Percentiles rank a stretch among this genome's conserved stretches.
Evolutionary conservation across 2,888 invertebrate genomes (phyloP).

Genomic region (Hydrotaea cyrtoneurina): DNA sequence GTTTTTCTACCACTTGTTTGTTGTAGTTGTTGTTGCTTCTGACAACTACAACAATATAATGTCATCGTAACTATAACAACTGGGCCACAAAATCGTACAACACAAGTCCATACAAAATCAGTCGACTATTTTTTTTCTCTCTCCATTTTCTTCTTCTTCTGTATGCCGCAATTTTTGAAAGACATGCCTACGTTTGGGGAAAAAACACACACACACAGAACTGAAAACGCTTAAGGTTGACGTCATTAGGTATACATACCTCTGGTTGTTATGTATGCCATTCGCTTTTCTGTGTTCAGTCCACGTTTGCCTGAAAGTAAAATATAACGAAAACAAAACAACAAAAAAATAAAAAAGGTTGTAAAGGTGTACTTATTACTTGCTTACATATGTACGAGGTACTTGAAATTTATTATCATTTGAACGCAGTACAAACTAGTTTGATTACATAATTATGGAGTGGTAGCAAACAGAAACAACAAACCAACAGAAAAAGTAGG

Average conservation of each 20-base stretch:
- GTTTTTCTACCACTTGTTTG: no score
- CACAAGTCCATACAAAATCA: conserved; percentile 22
- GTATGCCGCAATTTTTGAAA: not conserved
- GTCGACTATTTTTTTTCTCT: not conserved
- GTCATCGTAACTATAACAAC: conserved; percentile 38
- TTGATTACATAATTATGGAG: conserved; percentile 33
- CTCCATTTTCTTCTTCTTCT: not conserved
- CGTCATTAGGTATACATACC: conserved; percentile 38
- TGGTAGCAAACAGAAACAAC: not conserved
- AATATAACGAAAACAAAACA: no score
- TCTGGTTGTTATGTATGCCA: not conserved
- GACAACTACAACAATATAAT: not conserved
- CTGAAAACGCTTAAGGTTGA: conserved; percentile 34
- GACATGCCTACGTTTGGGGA: not conserved
- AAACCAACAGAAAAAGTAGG: conserved; percentile 6
- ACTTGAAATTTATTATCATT: conserved; percentile 51
- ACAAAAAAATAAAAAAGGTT: not conserved
- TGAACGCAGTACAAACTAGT: conserved; percentile 30
- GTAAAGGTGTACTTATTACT: conserved; percentile 25
- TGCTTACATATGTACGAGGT: conserved; percentile 1
- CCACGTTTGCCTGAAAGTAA: no score
- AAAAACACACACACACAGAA: not conserved
- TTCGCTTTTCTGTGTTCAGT: not conserved
- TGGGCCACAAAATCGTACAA: conserved; percentile 7
- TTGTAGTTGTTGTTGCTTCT: no score